phyloP scores from a whole-genome alignment of 1,140 invertebrate species.

The Brachionus angularis region DNA sequence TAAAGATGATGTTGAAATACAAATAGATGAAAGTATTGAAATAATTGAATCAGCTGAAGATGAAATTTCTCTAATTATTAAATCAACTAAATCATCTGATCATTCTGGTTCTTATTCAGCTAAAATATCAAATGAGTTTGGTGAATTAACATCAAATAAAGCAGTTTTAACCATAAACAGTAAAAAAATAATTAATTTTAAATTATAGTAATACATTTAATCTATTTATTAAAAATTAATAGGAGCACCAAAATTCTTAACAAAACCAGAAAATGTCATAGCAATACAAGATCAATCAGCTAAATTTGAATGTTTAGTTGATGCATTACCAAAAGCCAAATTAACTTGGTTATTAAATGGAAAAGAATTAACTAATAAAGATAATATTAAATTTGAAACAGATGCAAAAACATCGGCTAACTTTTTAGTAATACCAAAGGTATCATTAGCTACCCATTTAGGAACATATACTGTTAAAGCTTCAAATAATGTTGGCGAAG shows the following conservation, averaged over 20 bases:
- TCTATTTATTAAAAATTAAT: no score
- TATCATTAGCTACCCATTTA: background rate
- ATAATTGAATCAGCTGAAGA: no score
- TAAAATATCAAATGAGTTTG: constrained; percentile 1
- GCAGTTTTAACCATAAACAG: background rate
- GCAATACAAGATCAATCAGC: background rate
- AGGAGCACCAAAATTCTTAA: background rate
- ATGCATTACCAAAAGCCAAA: background rate
- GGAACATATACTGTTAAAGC: background rate
- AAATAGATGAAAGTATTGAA: background rate
- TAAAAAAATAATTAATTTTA: background rate
- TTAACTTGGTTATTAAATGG: background rate
- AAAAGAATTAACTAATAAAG: constrained; percentile 47
- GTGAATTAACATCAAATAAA: background rate
- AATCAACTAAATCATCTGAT: no score
- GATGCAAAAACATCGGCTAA: background rate
- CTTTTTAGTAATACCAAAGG: constrained; percentile 45
- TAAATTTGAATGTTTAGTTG: background rate
- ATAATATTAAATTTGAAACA: background rate
- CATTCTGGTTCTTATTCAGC: constrained; percentile 39
- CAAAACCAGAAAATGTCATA: background rate
- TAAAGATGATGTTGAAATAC: background rate
- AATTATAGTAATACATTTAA: no score
- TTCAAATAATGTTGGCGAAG: constrained; percentile 49
- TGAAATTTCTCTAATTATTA: no score